A percentile compares a stretch with the other conserved stretches of the same genome.
phyloP scores from a whole-genome alignment of 1,140 invertebrate genomes.

The Tetramorium alpestre region DNA sequence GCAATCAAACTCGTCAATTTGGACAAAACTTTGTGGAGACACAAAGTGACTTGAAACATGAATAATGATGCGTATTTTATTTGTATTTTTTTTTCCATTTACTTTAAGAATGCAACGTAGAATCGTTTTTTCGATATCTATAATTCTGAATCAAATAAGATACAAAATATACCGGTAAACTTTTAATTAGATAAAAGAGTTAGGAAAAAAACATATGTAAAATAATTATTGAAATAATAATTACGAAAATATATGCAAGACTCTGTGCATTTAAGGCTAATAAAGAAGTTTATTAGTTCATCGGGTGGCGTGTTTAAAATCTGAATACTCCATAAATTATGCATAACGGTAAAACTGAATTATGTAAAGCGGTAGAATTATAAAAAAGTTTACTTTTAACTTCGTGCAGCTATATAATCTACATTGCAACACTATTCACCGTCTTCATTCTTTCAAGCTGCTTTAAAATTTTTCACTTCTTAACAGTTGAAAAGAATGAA shows the following conservation, averaged over 20 bases:
- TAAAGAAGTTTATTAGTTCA: neutral
- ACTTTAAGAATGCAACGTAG: neutral
- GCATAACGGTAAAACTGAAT: neutral
- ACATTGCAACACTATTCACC: neutral
- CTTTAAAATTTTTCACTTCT: neutral
- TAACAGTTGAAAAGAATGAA: neutral
- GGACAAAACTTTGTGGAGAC: neutral
- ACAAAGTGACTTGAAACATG: neutral
- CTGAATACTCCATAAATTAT: neutral
- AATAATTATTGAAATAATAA: neutral
- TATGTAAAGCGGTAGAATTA: conserved; percentile 5
- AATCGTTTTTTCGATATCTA: neutral
- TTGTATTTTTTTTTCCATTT: neutral
- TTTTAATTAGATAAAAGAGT: neutral
- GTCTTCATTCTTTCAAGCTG: neutral
- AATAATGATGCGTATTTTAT: neutral
- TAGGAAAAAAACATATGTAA: neutral
- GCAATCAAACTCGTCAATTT: neutral
- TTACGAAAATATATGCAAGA: neutral
- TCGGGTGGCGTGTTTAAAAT: neutral
- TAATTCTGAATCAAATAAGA: neutral
- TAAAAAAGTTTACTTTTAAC: conserved; percentile 7
- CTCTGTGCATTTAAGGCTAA: neutral
- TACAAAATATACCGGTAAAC: neutral
- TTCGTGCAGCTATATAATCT: neutral